Evolutionary conservation across 2,113 vertebrate species (phyloP).

Genomic region (Acrocephalus kingi): DNA sequence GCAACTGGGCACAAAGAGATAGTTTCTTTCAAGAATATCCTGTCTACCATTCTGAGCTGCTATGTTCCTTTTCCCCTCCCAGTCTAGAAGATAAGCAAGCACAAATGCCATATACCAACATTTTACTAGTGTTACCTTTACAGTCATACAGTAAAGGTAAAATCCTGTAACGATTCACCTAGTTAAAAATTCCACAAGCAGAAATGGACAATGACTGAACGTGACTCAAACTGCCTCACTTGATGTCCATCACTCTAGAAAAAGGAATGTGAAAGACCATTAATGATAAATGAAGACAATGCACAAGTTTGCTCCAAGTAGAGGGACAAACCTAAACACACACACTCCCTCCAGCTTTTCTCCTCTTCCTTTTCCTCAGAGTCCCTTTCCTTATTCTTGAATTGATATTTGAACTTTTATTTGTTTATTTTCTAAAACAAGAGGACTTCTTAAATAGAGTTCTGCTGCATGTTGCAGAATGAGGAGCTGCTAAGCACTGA

Average conservation of each 20-base stretch:
- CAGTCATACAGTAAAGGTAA: conserved; percentile 63
- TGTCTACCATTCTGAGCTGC: neutral
- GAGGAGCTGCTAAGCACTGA: neutral
- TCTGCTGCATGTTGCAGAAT: neutral
- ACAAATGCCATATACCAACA: neutral
- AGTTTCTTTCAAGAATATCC: neutral
- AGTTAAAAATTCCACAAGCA: conserved; percentile 55
- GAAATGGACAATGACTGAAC: conserved; percentile 61
- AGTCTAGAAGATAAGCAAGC: neutral
- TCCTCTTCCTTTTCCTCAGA: neutral
- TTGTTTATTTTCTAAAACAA: neutral
- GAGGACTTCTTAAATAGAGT: neutral
- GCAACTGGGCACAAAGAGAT: neutral
- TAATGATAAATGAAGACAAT: conserved; percentile 51
- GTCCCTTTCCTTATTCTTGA: neutral
- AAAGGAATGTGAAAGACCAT: conserved; percentile 62
- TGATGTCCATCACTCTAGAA: conserved; percentile 59
- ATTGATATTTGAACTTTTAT: neutral
- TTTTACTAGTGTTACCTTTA: conserved; percentile 42
- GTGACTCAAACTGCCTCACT: conserved; percentile 60
- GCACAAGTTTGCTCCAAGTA: neutral
- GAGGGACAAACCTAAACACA: neutral
- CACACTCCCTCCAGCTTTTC: neutral
- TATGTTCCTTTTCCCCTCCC: neutral
- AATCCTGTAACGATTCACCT: conserved; percentile 23